Evolutionary conservation across 2,888 invertebrate genomes (phyloP), one percentile per base, ranked within the genome.

Genomic region (Lepidocyrtoides sp.): DNA sequence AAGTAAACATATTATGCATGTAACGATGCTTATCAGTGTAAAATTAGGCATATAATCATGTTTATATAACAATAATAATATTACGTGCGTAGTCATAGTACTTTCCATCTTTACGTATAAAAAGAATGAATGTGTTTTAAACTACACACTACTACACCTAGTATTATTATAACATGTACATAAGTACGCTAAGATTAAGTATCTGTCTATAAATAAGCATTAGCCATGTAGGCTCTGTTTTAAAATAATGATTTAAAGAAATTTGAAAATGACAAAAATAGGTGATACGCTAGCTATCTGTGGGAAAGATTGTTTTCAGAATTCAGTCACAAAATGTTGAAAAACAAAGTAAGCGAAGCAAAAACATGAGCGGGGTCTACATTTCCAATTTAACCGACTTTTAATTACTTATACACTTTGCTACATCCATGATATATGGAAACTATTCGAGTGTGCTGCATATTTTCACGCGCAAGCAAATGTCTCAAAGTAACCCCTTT

Each of bases 31-130:
- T 79, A 57, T 26, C 57, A 44, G 60, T 87, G 69, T 26, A 87
- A 63, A 87, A 87, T 87, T 87, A 77, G 20, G 77, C 87, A 48
- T 87, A 77, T 86, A 60, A 86, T 86, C 26, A 86, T 54, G 63
- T 66, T 77, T 63, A 75, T 85, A 75, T 77, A 69, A 84, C 48
- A 29, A 32, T 20, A 57, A 54, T 54, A 17, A 26, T 79, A 36
- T 79, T 54, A 54, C 75, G 14, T 10, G 26, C 36, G 7, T 36
- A 36, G 3, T 4, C 36, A 36, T 36, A 36, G 2, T 36, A 36
- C 36, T 4, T n/a, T 36, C 36, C 36, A 36, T 36, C n/a, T n/a
- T n/a, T n/a, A 36, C 36, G 7, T 36, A 7, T 36, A 36, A 4
- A 4, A 7, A 36, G 36, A 36, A 36, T 36, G 7, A 36, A 36